A percentile compares a stretch with the other conserved stretches of the same genome.
Evolutionary conservation across 2,797 vertebrate species (phyloP).

Genomic region (Botia kubotai): DNA sequence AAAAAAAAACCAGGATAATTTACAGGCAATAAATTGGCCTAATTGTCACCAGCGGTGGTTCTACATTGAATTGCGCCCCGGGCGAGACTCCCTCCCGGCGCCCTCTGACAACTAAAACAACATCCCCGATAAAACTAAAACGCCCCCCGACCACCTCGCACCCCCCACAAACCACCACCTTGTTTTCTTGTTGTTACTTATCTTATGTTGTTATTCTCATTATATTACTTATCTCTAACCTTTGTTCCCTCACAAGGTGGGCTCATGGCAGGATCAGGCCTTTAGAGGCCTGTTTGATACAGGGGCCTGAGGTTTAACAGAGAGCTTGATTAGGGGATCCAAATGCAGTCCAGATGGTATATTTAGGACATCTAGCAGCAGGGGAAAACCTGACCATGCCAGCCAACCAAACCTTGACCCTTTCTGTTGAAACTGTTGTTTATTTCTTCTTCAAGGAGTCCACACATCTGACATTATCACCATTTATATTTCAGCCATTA

Average conservation of each 20-base stretch:
- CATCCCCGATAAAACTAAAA: too few species aligned
- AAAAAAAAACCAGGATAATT: too few species aligned
- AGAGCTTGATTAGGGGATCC: too few species aligned
- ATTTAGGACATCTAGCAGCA: too few species aligned
- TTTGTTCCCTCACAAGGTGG: conserved; percentile 75
- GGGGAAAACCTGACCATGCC: neutral
- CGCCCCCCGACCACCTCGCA: too few species aligned
- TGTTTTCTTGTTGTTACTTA: neutral
- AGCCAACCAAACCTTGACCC: neutral
- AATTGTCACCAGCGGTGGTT: too few species aligned
- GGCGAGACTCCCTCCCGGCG: too few species aligned
- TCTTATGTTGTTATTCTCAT: neutral
- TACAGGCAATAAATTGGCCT: too few species aligned
- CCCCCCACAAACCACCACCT: too few species aligned
- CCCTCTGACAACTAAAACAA: too few species aligned
- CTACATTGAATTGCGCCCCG: too few species aligned
- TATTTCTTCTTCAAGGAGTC: conserved; percentile 80
- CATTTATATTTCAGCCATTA: conserved; percentile 97
- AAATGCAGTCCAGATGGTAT: too few species aligned
- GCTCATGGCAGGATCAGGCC: conserved; percentile 83
- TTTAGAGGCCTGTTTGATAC: conserved; percentile 72
- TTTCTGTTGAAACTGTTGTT: neutral
- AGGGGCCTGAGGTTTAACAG: conserved; percentile 76
- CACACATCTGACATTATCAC: conserved; percentile 97
- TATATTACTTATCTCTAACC: neutral